Evolutionary conservation across 2,797 vertebrate genomes (phyloP).

Genomic region (Siniperca scherzeri): DNA sequence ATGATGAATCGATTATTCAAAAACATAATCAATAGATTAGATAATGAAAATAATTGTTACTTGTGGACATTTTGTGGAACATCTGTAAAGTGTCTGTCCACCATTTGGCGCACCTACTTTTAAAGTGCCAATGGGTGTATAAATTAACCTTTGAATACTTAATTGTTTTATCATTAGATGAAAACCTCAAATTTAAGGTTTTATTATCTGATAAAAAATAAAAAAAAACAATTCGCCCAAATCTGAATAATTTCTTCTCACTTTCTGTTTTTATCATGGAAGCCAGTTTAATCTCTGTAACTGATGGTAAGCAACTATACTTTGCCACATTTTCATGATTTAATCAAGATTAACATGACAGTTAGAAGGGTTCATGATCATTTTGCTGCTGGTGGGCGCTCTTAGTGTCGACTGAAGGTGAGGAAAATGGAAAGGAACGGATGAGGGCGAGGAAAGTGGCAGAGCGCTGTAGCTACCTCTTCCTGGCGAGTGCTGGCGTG

Average conservation of each 20-base stretch:
- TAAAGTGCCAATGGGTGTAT: too few species aligned
- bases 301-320: background rate
- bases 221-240: too few species aligned
- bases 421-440: constrained; percentile 11
- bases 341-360: background rate
- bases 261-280: background rate
- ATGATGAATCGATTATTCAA: background rate
- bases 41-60: background rate
- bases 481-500: constrained; percentile 97
- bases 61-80: background rate
- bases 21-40: background rate
- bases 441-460: constrained; percentile 46
- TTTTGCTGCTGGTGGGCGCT: background rate
- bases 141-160: background rate
- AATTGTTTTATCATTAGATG: too few species aligned
- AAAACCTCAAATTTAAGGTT: background rate
- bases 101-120: too few species aligned
- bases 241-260: background rate
- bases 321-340: background rate
- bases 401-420: background rate
- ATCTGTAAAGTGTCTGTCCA: too few species aligned
- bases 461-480: constrained; percentile 96
- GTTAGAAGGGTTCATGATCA: background rate
- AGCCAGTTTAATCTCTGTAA: background rate
- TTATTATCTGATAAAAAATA: background rate